Evolutionary conservation across 2,888 invertebrate genomes (phyloP).

Genomic region (Neoascia interrupta): DNA sequence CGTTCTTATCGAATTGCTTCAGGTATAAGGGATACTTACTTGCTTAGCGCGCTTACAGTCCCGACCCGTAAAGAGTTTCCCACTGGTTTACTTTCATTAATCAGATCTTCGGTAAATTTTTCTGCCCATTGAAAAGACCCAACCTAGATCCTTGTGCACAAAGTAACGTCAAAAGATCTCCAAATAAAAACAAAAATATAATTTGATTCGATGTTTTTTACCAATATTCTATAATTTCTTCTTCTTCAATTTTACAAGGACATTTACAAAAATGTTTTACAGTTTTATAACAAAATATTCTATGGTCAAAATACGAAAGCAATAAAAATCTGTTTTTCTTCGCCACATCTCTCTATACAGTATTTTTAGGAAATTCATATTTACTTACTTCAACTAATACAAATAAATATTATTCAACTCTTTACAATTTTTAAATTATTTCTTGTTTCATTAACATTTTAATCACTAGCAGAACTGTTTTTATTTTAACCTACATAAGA

Average conservation of each 20-base stretch:
- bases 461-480: slow-evolving; percentile 60
- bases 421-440: slow-evolving; percentile 50
- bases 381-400: slow-evolving; percentile 51
- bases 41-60: too few relatives aligned
- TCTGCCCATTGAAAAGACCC: too few relatives aligned
- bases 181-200: slow-evolving; percentile 23
- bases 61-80: too few relatives aligned
- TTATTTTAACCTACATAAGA: slow-evolving; percentile 14
- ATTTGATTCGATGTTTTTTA: too few relatives aligned
- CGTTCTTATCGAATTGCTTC: too few relatives aligned
- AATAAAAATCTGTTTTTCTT: slow-evolving; percentile 16
- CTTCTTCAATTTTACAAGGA: slow-evolving; percentile 41
- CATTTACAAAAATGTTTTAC: slow-evolving; percentile 48
- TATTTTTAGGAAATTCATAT: slow-evolving; percentile 14
- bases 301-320: neutral
- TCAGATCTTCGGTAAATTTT: too few relatives aligned
- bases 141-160: too few relatives aligned
- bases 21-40: too few relatives aligned
- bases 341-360: slow-evolving; percentile 21
- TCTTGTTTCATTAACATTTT: slow-evolving; percentile 26
- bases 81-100: too few relatives aligned
- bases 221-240: too few relatives aligned
- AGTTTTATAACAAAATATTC: slow-evolving; percentile 11
- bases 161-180: too few relatives aligned
- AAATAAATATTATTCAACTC: slow-evolving; percentile 68